Conservation (phyloP, 2,113 vertebrate genomes). For the Pagrus major region DNA sequence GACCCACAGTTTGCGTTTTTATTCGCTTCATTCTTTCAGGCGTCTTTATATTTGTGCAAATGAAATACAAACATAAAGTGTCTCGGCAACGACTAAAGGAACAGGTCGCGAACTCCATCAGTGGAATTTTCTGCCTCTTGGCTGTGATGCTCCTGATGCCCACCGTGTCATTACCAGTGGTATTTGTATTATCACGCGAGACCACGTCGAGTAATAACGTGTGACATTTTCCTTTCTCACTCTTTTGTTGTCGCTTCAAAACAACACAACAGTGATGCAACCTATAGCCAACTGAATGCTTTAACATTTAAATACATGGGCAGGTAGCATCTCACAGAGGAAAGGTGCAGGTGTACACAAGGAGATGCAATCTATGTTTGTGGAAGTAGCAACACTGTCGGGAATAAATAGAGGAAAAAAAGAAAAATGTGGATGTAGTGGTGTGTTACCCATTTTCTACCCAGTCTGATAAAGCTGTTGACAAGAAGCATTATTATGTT, state of each 20-base stretch:
- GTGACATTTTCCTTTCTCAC: slow-evolving; percentile 48
- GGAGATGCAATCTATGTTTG: not conserved
- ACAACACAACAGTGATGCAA: slow-evolving; percentile 12
- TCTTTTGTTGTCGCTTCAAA: slow-evolving; percentile 5
- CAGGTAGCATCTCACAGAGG: not conserved
- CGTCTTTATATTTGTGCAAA: not conserved
- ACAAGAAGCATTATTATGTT: not conserved
- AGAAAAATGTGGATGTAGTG: not conserved
- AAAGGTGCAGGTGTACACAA: not conserved
- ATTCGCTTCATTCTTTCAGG: not conserved
- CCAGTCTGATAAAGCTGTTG: not conserved
- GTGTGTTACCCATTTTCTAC: not conserved
- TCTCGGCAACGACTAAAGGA: slow-evolving; percentile 4
- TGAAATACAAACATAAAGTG: not conserved
- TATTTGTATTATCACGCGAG: slow-evolving; percentile 46
- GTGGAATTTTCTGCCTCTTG: slow-evolving; percentile 8
- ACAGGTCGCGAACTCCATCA: slow-evolving; percentile 30
- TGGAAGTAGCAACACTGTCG: not conserved
- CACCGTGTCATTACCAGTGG: slow-evolving; percentile 29
- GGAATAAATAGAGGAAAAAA: not conserved
- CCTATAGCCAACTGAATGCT: not conserved
- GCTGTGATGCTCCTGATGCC: slow-evolving; percentile 13
- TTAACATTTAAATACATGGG: slow-evolving; percentile 11
- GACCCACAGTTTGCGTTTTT: not conserved
- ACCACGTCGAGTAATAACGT: slow-evolving; percentile 35